Conservation (phyloP, 1,140 invertebrate species). For the Pissodes strobi region DNA sequence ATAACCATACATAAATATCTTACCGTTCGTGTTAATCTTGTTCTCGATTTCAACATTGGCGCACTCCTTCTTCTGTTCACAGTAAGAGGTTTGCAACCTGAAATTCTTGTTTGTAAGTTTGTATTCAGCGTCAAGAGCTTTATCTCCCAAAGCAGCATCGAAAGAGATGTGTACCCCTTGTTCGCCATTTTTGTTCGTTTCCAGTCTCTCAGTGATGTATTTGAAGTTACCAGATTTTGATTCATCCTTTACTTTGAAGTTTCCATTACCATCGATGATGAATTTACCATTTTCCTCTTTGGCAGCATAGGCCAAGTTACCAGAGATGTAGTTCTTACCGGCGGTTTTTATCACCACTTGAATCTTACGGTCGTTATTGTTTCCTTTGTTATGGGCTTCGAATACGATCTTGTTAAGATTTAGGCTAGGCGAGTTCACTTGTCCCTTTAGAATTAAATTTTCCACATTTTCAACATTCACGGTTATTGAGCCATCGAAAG, state of each 20-base stretch:
- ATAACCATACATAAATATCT: too few relatives aligned
- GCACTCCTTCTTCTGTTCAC: conserved; percentile 77
- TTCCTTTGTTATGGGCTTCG: conserved; percentile 65
- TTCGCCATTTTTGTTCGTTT: conserved; percentile 63
- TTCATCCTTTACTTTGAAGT: conserved; percentile 67
- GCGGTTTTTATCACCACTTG: conserved; percentile 65
- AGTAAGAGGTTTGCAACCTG: conserved; percentile 70
- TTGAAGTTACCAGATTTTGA: conserved; percentile 72
- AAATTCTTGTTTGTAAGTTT: conserved; percentile 72
- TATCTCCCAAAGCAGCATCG: conserved; percentile 59
- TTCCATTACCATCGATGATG: conserved; percentile 72
- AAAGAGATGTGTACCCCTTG: conserved; percentile 64
- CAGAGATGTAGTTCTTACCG: conserved; percentile 68
- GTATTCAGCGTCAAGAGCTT: conserved; percentile 65
- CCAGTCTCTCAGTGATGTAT: conserved; percentile 66
- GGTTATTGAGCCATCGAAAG: conserved; percentile 60
- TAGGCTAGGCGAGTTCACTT: conserved; percentile 69
- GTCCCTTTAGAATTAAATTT: conserved; percentile 64
- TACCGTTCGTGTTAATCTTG: conserved; percentile 60
- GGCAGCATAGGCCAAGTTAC: conserved; percentile 68
- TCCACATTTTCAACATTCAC: conserved; percentile 66
- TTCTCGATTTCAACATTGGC: conserved; percentile 71
- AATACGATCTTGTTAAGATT: conserved; percentile 68
- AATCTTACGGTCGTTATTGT: conserved; percentile 59
- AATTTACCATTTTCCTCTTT: conserved; percentile 72